These are phyloP conservation scores for Tragelaphus imberbis DNA, from an alignment of 2,113 vertebrate species.

Conservation along the genomic window DNA sequence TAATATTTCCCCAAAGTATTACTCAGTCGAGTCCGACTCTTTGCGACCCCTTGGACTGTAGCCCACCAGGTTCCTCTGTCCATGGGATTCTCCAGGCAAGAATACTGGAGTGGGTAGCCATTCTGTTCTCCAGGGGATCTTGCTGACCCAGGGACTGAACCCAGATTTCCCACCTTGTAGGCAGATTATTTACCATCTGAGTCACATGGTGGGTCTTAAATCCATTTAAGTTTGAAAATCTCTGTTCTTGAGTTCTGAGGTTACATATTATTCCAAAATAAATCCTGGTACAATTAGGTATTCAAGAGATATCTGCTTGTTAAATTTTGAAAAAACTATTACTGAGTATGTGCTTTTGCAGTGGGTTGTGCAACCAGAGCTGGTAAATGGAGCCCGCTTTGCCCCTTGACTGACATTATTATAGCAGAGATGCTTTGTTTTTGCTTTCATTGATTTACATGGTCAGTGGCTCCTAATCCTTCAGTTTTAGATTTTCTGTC, in stretches of 20 bases:
- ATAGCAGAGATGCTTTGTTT: neutral
- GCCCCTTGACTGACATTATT: neutral
- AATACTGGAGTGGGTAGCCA: neutral
- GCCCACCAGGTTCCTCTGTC: neutral
- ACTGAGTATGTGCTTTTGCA: neutral
- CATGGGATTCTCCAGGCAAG: neutral
- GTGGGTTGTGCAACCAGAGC: neutral
- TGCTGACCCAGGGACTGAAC: neutral
- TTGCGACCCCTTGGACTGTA: neutral
- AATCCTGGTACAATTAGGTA: neutral
- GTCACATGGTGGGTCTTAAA: neutral
- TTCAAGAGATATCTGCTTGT: neutral
- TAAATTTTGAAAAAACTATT: neutral
- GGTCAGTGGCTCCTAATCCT: neutral
- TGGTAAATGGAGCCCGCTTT: neutral
- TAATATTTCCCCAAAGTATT: neutral
- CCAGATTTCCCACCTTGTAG: neutral
- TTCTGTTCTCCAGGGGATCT: neutral
- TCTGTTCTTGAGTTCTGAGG: neutral
- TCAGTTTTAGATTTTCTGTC: neutral
- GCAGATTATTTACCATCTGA: neutral
- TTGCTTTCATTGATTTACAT: neutral
- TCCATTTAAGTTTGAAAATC: neutral
- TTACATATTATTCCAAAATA: neutral
- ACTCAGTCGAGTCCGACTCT: neutral